A percentile compares a stretch with the other conserved stretches of the same genome.
These are phyloP conservation scores for Microdon myrmicae DNA, from an alignment of 2,888 invertebrate species.

Conservation along the genomic window DNA sequence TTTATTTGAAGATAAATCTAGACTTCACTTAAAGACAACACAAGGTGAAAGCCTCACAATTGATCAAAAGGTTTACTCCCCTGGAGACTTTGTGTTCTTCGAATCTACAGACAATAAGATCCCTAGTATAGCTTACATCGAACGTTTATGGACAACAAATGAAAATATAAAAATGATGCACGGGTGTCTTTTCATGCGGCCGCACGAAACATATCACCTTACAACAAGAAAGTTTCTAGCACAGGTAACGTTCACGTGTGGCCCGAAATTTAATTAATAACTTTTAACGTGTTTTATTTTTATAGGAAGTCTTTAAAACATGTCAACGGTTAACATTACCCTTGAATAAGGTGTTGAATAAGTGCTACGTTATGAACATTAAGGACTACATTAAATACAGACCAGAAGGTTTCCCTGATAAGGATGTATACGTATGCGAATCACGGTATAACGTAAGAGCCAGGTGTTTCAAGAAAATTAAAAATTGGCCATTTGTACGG, in stretches of 20 bases:
- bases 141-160: constrained; percentile 87
- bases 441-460: constrained; percentile 89
- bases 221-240: constrained; percentile 95
- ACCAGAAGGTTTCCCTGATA: constrained; percentile 88
- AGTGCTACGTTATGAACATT: constrained; percentile 93
- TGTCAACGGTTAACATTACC: constrained; percentile 87
- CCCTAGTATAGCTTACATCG: constrained; percentile 85
- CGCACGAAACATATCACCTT: constrained; percentile 95
- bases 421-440: constrained; percentile 97
- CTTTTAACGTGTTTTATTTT: constrained; percentile 12
- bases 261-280: neutral
- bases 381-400: constrained; percentile 92
- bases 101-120: constrained; percentile 71
- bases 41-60: constrained; percentile 75
- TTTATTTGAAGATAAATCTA: neutral
- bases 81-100: constrained; percentile 94
- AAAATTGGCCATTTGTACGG: constrained; percentile 74
- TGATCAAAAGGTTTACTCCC: constrained; percentile 79
- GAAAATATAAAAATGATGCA: constrained; percentile 88
- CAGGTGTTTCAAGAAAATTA: constrained; percentile 93
- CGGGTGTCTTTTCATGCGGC: constrained; percentile 91
- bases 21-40: constrained; percentile 54
- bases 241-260: constrained; percentile 67
- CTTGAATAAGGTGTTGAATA: constrained; percentile 84
- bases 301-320: constrained; percentile 90